Conservation (phyloP, 2,888 invertebrate species). For the Ennomos quercinarius region DNA sequence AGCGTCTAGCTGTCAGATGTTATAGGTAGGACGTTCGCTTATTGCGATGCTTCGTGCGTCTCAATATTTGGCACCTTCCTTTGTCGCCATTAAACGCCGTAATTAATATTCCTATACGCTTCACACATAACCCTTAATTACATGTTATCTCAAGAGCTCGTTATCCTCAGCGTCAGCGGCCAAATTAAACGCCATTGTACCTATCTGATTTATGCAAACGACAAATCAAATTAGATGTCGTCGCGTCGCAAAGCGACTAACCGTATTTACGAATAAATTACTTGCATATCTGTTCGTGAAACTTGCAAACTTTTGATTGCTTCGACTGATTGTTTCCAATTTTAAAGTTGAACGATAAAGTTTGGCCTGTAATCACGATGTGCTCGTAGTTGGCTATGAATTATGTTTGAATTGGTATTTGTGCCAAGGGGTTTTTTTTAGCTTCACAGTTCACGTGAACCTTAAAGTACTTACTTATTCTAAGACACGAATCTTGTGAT, state of each 20-base stretch:
- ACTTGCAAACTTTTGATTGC: conserved; percentile 33
- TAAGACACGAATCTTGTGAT: too few species aligned
- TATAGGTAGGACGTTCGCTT: too few species aligned
- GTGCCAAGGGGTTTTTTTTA: too few species aligned
- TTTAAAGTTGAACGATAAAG: conserved; percentile 24
- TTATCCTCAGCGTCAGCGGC: neutral
- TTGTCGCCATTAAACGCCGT: too few species aligned
- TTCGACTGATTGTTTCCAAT: conserved; percentile 34
- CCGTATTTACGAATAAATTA: conserved; percentile 10
- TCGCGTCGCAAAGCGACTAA: conserved; percentile 6
- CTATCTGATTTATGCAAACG: conserved; percentile 20
- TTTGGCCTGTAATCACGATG: conserved; percentile 23
- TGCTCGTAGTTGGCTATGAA: conserved; percentile 10
- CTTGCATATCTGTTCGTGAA: conserved; percentile 16
- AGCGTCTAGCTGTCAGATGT: too few species aligned
- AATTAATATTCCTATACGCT: too few species aligned
- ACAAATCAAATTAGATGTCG: conserved; percentile 11
- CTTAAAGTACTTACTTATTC: too few species aligned
- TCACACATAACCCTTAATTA: neutral
- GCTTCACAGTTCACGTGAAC: too few species aligned
- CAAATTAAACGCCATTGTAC: neutral
- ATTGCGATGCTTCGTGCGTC: too few species aligned
- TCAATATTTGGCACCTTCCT: too few species aligned
- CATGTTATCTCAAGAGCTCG: neutral
- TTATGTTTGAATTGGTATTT: conserved; percentile 3